Percentiles rank a stretch among this genome's conserved stretches.
Evolutionary conservation across 1,140 invertebrate species (phyloP).

Genomic region (Sitodiplosis mosellana): DNA sequence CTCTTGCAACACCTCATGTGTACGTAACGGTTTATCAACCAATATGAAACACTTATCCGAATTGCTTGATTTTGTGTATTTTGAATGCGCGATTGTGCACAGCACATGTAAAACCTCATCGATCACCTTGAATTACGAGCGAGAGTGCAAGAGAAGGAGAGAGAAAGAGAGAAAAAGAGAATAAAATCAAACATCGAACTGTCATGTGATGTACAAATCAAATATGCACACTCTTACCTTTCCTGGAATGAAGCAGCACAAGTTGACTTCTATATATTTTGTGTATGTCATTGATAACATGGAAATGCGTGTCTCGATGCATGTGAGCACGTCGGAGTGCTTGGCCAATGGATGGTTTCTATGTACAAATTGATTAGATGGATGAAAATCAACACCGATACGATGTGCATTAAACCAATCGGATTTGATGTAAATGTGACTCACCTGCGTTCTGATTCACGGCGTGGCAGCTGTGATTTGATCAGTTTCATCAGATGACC

Average conservation of each 20-base stretch:
- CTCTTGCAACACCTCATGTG: constrained; percentile 75
- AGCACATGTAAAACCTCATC: constrained; percentile 54
- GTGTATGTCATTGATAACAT: constrained; percentile 84
- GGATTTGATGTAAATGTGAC: background rate
- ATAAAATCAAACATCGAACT: too few relatives aligned
- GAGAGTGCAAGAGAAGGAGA: background rate
- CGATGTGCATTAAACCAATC: too few relatives aligned
- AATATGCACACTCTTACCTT: constrained; percentile 38
- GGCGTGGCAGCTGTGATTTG: constrained; percentile 62
- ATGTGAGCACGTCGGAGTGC: constrained; percentile 75
- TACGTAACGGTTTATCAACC: constrained; percentile 47
- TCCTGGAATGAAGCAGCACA: constrained; percentile 87
- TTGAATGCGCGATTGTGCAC: background rate
- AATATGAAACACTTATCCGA: constrained; percentile 28
- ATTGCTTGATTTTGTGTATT: background rate
- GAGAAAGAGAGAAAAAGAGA: background rate
- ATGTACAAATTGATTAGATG: constrained; percentile 7
- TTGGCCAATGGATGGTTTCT: constrained; percentile 61
- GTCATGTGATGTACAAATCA: too few relatives aligned
- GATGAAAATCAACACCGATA: too few relatives aligned
- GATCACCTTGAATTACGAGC: constrained; percentile 44
- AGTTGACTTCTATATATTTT: constrained; percentile 32
- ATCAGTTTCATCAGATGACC: constrained; percentile 51
- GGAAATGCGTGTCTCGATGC: constrained; percentile 76
- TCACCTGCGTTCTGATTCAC: constrained; percentile 70